Evolutionary conservation across 2,888 invertebrate species (phyloP), one percentile per base, ranked within the genome.

Genomic region (Archips xylosteana): DNA sequence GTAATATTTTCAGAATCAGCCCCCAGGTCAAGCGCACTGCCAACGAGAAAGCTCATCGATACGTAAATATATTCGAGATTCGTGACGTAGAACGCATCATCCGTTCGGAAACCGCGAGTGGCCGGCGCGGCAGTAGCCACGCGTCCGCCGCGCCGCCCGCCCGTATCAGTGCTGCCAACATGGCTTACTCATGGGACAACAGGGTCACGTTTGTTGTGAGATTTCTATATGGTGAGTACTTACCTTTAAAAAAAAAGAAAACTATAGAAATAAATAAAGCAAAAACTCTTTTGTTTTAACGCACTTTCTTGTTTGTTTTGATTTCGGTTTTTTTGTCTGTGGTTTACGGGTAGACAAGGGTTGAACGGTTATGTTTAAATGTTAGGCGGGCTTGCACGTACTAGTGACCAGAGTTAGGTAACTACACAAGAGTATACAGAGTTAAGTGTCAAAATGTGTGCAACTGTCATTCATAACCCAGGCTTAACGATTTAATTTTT

Each of bases 131-230:
- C 87, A 89, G 88, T 89, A 69, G 80, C 76, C 77, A 77, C 76
- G 82, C 81, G 85, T 83, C 83, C 87, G 87, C 84, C 83, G 84
- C 84, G 87, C 82, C 76, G 75, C 77, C 78, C 76, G 78, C 78
- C 76, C 76, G 74, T 66, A 75, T 59, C 47, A 71, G 65, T 57
- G 57, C 68, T 49, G 64, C 71, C 75, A 67, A 59, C 72, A 97
- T 97, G 97, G 97, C 97, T 74, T 97, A 97, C 92, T 96, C 96
- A 85, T 97, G 97, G 97, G 97, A 97, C 87, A 97, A 96, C 91
- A 95, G 97, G 87, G 97, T 97, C 78, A 96, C 96, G 85, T 97
- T 97, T 90, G 96, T 97, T 86, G 97, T 97, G 81, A 96, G 96
- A 88, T 97, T 96, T 91, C 95, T 97, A 83, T 97, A 97, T 87